Evolutionary conservation across 2,113 vertebrate species (phyloP).

Genomic region (Bucco capensis): DNA sequence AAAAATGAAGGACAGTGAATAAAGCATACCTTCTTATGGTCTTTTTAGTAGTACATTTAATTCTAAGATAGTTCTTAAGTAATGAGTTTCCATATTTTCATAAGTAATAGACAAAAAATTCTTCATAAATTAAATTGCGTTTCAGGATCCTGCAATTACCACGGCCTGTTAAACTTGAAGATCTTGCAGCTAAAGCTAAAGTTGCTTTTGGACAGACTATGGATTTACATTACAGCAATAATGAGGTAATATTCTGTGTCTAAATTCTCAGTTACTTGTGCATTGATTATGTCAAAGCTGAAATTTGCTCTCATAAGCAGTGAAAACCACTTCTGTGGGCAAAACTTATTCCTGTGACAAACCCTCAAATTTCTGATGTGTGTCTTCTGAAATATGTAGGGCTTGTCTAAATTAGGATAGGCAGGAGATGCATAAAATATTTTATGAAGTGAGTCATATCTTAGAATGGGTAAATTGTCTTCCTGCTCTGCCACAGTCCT

Average conservation of each 20-base stretch:
- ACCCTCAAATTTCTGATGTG: background rate
- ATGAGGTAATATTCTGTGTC: conserved; percentile 80
- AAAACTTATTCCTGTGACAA: background rate
- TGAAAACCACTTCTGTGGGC: background rate
- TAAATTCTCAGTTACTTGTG: background rate
- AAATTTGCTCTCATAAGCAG: background rate
- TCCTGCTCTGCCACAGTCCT: background rate
- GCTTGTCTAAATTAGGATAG: background rate
- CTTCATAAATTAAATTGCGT: conserved; percentile 35
- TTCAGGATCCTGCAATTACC: conserved; percentile 92
- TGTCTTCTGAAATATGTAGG: background rate
- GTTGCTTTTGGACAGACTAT: conserved; percentile 93
- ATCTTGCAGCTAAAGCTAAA: conserved; percentile 89
- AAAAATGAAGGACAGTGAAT: background rate
- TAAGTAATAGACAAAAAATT: background rate
- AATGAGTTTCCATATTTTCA: background rate
- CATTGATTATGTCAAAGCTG: background rate
- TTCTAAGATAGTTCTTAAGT: background rate
- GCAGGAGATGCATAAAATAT: background rate
- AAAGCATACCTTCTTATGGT: background rate
- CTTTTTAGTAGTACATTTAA: background rate
- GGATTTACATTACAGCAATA: conserved; percentile 99
- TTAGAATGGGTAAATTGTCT: background rate
- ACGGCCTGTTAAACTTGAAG: conserved; percentile 92
- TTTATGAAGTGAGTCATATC: background rate